phyloP scores from a whole-genome alignment of 1,140 invertebrate genomes.

The Listronotus oregonensis region DNA sequence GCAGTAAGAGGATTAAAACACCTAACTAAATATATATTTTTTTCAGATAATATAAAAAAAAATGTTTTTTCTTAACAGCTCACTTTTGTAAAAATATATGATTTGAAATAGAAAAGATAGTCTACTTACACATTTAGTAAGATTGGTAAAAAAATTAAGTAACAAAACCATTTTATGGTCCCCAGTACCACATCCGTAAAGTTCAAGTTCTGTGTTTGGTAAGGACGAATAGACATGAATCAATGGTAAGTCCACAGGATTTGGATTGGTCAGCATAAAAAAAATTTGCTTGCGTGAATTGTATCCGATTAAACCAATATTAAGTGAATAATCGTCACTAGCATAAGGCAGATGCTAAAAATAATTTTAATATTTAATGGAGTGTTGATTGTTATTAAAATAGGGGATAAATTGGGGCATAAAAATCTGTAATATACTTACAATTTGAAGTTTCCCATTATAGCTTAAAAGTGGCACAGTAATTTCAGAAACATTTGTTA shows the following conservation, averaged over 20 bases:
- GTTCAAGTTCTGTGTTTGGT: conserved; percentile 67
- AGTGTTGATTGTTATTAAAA: neutral
- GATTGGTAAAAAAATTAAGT: conserved; percentile 58
- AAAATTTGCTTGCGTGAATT: conserved; percentile 69
- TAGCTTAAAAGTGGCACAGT: conserved; percentile 75
- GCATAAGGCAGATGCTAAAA: conserved; percentile 59
- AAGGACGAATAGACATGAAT: conserved; percentile 71
- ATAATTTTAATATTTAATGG: neutral
- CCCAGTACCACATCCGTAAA: conserved; percentile 73
- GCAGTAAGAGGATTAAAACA: too few relatives aligned
- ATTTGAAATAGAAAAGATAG: neutral
- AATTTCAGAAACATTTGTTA: conserved; percentile 76
- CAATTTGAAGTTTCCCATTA: conserved; percentile 70
- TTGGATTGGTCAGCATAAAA: conserved; percentile 77
- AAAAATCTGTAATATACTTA: conserved; percentile 46
- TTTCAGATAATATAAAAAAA: too few relatives aligned
- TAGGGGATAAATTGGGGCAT: neutral
- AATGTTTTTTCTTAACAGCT: too few relatives aligned
- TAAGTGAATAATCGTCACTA: conserved; percentile 64
- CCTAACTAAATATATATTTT: too few relatives aligned
- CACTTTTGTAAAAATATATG: neutral
- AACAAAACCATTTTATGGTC: conserved; percentile 60
- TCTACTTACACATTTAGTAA: conserved; percentile 57
- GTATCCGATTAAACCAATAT: conserved; percentile 77
- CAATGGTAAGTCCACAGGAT: conserved; percentile 73